phyloP scores from a whole-genome alignment of 2,113 vertebrate species.

The Limanda limanda region DNA sequence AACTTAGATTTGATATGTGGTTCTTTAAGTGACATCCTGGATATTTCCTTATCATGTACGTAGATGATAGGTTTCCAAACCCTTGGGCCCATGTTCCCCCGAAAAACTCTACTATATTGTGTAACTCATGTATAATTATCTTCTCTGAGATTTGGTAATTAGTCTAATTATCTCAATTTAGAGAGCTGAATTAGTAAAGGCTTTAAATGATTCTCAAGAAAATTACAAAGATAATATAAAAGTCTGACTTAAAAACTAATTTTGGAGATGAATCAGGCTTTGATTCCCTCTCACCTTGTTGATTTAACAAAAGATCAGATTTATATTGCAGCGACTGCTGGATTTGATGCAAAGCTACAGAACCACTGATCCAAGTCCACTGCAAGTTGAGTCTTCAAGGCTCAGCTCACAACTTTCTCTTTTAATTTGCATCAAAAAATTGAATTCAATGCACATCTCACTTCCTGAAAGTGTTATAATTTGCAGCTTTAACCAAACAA shows the following conservation, averaged over 20 bases:
- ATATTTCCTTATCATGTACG: neutral
- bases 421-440: neutral
- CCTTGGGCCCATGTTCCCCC: neutral
- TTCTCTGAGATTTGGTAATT: neutral
- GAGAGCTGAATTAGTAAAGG: neutral
- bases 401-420: neutral
- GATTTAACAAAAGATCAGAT: neutral
- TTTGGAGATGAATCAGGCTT: neutral
- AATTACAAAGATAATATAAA: neutral
- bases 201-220: neutral
- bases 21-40: neutral
- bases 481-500: neutral
- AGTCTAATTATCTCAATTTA: neutral
- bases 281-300: neutral
- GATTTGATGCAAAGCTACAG: neutral
- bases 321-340: neutral
- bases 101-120: neutral
- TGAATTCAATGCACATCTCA: neutral
- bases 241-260: neutral
- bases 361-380: neutral
- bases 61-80: neutral
- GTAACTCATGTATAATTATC: neutral
- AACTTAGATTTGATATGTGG: neutral
- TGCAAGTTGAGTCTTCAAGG: neutral
- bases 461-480: neutral